Percentiles rank a stretch among this genome's conserved stretches.
Evolutionary conservation across 2,888 invertebrate species (phyloP).

Genomic region (Ennomos quercinarius): DNA sequence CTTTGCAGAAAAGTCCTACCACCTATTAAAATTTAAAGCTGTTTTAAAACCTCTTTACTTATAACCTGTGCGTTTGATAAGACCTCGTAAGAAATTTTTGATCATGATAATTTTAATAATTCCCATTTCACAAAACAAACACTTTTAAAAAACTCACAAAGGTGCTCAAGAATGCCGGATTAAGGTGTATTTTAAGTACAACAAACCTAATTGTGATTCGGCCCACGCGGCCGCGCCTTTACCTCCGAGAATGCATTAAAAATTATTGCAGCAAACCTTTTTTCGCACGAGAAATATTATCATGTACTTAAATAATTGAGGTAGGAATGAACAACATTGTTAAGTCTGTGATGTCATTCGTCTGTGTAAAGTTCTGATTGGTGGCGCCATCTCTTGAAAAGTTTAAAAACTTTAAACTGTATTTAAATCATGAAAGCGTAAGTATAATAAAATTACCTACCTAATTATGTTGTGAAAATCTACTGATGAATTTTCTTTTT

Average conservation of each 20-base stretch:
- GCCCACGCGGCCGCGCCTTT: slow-evolving; percentile 63
- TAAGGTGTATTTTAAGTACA: slow-evolving; percentile 52
- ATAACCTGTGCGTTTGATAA: too few species aligned
- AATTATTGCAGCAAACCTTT: slow-evolving; percentile 66
- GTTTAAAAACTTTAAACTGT: slow-evolving; percentile 23
- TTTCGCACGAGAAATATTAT: slow-evolving; percentile 69
- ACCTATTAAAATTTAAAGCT: too few species aligned
- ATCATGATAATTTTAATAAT: neutral
- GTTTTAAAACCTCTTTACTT: too few species aligned
- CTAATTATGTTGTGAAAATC: too few species aligned
- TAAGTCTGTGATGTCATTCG: slow-evolving; percentile 54
- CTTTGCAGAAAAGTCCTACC: too few species aligned
- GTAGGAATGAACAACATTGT: slow-evolving; percentile 49
- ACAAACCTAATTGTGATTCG: slow-evolving; percentile 68
- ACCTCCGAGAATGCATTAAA: slow-evolving; percentile 72
- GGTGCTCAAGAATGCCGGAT: slow-evolving; percentile 51
- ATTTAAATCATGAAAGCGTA: too few species aligned
- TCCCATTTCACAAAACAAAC: slow-evolving; percentile 18
- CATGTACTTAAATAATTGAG: slow-evolving; percentile 62
- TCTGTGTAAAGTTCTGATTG: neutral
- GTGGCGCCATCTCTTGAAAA: slow-evolving; percentile 66
- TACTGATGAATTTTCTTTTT: too few species aligned
- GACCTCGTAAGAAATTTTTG: too few species aligned
- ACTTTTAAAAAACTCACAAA: slow-evolving; percentile 22
- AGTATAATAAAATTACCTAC: too few species aligned